Conservation (phyloP, 1,140 invertebrate genomes). For the Drosophila arawakana region DNA sequence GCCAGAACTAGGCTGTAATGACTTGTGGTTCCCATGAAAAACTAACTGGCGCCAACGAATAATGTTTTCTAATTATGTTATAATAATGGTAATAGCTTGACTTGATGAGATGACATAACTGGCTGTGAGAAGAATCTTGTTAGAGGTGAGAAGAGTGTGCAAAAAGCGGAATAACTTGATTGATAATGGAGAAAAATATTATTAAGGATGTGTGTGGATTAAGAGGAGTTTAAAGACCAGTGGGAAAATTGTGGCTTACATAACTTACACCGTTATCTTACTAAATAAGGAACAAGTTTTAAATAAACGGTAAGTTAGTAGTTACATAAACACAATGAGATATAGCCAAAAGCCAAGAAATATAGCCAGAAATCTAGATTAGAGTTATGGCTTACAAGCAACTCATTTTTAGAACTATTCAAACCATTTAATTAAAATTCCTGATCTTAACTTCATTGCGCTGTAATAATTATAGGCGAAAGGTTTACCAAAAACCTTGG, state of each 20-base stretch:
- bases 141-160: neutral
- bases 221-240: no score
- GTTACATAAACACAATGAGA: no score
- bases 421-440: neutral
- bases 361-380: no score
- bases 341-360: no score
- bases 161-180: neutral
- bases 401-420: no score
- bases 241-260: no score
- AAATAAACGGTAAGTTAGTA: no score
- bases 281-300: no score
- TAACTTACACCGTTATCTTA: no score
- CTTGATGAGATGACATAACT: conserved; percentile 47
- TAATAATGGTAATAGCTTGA: conserved; percentile 14
- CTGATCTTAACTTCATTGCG: neutral
- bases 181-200: neutral
- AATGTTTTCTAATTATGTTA: conserved; percentile 47
- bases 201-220: neutral
- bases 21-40: conserved; percentile 50
- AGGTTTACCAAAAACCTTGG: conserved; percentile 18
- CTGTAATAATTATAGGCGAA: conserved; percentile 13
- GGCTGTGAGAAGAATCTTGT: conserved; percentile 5
- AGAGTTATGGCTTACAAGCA: no score
- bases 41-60: conserved; percentile 53
- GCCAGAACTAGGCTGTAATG: neutral